Conservation (phyloP, 1,140 invertebrate genomes). For the Teleopsis dalmanni region DNA sequence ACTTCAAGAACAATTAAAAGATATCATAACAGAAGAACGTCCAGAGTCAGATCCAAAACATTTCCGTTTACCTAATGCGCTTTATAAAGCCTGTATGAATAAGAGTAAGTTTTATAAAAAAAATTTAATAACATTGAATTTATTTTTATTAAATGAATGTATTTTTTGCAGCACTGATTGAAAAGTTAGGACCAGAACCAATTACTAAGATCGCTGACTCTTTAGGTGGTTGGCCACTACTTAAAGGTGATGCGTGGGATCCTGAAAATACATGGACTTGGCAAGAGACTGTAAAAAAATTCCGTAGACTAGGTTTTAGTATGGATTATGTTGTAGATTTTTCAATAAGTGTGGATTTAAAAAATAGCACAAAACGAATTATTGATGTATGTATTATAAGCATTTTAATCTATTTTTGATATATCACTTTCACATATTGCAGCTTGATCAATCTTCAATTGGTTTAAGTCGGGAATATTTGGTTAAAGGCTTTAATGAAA, state of each 20-base stretch:
- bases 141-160: not conserved
- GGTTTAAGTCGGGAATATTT: constrained; percentile 85
- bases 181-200: constrained; percentile 62
- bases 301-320: constrained; percentile 70
- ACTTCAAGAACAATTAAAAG: constrained; percentile 68
- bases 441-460: constrained; percentile 88
- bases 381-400: constrained; percentile 71
- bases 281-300: constrained; percentile 75
- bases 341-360: constrained; percentile 81
- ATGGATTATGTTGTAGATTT: constrained; percentile 91
- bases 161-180: constrained; percentile 56
- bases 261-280: constrained; percentile 62
- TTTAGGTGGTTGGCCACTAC: constrained; percentile 86
- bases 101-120: constrained; percentile 55
- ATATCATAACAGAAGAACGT: constrained; percentile 63
- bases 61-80: constrained; percentile 65
- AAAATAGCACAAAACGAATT: constrained; percentile 75
- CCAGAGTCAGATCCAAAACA: constrained; percentile 59
- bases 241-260: constrained; percentile 71
- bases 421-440: constrained; percentile 12
- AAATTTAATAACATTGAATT: not conserved
- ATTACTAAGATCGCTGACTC: constrained; percentile 60
- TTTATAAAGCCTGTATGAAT: constrained; percentile 81
- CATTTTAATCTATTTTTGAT: not conserved
- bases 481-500: constrained; percentile 71